Evolutionary conservation across 1,140 invertebrate genomes (phyloP).

Genomic region (Hycleus cichorii): DNA sequence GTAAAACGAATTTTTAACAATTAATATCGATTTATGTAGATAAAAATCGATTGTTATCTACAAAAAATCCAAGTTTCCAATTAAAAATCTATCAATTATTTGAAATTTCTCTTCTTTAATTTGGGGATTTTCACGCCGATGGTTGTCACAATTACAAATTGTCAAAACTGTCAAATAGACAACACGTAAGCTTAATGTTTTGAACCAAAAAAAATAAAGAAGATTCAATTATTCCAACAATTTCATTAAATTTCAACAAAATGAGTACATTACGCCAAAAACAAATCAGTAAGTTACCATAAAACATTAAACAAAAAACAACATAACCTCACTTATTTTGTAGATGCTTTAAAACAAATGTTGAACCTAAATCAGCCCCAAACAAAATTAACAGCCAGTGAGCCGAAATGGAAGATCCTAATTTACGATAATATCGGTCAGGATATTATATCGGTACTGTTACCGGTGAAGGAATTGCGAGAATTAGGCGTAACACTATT

Average conservation of each 20-base stretch:
- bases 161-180: slow-evolving; percentile 3
- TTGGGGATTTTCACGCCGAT: too few species aligned
- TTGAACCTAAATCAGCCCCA: slow-evolving; percentile 82
- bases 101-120: too few species aligned
- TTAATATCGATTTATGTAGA: too few species aligned
- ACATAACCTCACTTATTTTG: slow-evolving; percentile 28
- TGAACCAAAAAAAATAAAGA: too few species aligned
- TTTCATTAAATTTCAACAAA: not conserved
- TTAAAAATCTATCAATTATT: too few species aligned
- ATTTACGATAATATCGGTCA: slow-evolving; percentile 94
- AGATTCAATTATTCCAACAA: too few species aligned
- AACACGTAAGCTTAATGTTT: slow-evolving; percentile 3
- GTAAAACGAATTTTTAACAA: too few species aligned
- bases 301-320: not conserved
- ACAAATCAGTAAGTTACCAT: slow-evolving; percentile 57
- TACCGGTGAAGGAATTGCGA: slow-evolving; percentile 92
- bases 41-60: too few species aligned
- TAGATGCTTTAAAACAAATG: slow-evolving; percentile 87
- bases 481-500: slow-evolving; percentile 96
- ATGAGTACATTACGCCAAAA: slow-evolving; percentile 45
- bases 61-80: too few species aligned
- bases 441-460: slow-evolving; percentile 95
- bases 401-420: slow-evolving; percentile 93
- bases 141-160: too few species aligned
- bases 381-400: slow-evolving; percentile 63